These are phyloP conservation scores for Aldabrachelys gigantea DNA, from an alignment of 2,113 vertebrate genomes.

Conservation along the genomic window DNA sequence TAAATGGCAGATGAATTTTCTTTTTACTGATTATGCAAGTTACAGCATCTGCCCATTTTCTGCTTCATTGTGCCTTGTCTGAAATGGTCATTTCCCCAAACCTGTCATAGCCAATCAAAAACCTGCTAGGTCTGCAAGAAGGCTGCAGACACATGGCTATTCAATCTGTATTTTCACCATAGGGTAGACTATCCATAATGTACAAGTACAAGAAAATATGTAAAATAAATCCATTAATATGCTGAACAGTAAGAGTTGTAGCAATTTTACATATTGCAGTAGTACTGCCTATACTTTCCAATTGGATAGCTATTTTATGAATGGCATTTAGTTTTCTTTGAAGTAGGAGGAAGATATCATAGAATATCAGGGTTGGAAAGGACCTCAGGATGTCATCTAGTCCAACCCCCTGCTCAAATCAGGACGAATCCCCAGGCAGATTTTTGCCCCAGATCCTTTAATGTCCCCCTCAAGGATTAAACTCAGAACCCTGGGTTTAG, in stretches of 20 bases:
- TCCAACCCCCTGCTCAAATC: too few relatives aligned
- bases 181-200: neutral
- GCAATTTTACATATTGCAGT: neutral
- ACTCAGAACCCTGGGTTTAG: too few relatives aligned
- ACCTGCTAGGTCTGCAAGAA: constrained; percentile 36
- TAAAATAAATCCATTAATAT: constrained; percentile 1
- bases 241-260: neutral
- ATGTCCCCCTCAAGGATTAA: too few relatives aligned
- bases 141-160: constrained; percentile 18
- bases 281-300: neutral
- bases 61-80: constrained; percentile 58
- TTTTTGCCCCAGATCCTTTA: too few relatives aligned
- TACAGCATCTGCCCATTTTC: constrained; percentile 68
- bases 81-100: constrained; percentile 66
- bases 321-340: constrained; percentile 3
- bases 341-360: neutral
- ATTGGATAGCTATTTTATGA: constrained; percentile 33
- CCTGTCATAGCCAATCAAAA: constrained; percentile 58
- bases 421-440: too few relatives aligned
- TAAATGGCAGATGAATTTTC: constrained; percentile 63
- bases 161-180: constrained; percentile 36
- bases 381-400: too few relatives aligned
- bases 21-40: constrained; percentile 57
- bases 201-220: neutral
- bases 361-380: too few relatives aligned